Percentiles rank a stretch among this genome's conserved stretches.
Conservation (phyloP, 2,113 vertebrate genomes). For the Esox niger region DNA sequence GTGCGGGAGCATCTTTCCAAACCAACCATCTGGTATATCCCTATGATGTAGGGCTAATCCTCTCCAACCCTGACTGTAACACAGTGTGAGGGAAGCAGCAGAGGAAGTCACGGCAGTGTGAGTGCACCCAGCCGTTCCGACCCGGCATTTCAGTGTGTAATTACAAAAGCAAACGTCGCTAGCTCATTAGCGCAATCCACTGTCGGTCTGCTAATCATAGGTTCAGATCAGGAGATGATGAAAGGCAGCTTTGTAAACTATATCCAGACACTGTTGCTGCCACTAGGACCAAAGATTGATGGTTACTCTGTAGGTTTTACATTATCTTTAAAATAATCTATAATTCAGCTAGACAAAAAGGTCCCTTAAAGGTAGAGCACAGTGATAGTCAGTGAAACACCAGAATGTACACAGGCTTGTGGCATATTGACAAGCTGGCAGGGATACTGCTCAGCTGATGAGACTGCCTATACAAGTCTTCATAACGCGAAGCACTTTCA, state of each 20-base stretch:
- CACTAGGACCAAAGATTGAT: not conserved
- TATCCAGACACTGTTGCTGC: conserved; percentile 2
- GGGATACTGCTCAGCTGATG: no score
- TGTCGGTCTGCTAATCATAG: conserved; percentile 7
- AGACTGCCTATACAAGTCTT: no score
- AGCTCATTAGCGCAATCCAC: conserved; percentile 2
- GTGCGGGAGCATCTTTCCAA: not conserved
- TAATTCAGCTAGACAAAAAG: not conserved
- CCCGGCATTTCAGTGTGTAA: conserved; percentile 23
- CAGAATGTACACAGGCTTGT: not conserved
- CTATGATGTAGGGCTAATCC: not conserved
- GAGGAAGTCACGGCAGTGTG: not conserved
- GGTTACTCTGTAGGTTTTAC: no score
- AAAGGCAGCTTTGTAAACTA: conserved; percentile 4
- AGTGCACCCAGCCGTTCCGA: conserved; percentile 2
- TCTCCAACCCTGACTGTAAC: not conserved
- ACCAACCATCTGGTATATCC: not conserved
- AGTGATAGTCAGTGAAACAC: not conserved
- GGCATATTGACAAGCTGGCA: not conserved
- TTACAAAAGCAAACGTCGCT: not conserved
- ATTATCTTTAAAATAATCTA: no score
- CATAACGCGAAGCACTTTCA: no score
- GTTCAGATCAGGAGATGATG: not conserved
- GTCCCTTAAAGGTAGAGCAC: not conserved
- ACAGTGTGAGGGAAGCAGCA: conserved; percentile 16